A percentile compares a stretch with the other conserved stretches of the same genome.
Evolutionary conservation across 2,113 vertebrate species (phyloP).

Genomic region (Microtus richardsoni): DNA sequence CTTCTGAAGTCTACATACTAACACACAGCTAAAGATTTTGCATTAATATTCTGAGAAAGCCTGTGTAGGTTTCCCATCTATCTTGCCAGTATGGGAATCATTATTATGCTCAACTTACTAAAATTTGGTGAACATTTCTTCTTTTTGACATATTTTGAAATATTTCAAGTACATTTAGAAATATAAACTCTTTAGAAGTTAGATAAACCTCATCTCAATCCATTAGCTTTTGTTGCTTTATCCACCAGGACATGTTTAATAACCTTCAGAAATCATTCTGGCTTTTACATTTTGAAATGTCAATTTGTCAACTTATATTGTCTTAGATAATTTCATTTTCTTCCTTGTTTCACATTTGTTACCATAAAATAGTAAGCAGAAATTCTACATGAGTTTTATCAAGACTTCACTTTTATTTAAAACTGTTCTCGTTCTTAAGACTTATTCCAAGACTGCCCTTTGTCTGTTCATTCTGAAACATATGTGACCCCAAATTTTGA

Average conservation of each 20-base stretch:
- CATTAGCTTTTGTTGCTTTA: background rate
- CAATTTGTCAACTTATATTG: conserved; percentile 17
- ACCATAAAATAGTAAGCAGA: background rate
- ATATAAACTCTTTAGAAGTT: background rate
- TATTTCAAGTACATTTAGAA: background rate
- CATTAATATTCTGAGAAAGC: background rate
- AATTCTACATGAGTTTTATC: background rate
- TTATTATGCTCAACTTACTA: background rate
- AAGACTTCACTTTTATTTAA: background rate
- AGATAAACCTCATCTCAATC: background rate
- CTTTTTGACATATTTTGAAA: background rate
- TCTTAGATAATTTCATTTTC: background rate
- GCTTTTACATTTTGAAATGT: background rate
- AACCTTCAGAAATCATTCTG: background rate
- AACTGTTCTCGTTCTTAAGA: background rate
- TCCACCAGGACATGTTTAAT: background rate
- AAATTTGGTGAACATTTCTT: background rate
- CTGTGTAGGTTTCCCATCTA: background rate
- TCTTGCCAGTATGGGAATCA: background rate
- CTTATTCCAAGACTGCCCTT: background rate
- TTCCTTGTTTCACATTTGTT: background rate
- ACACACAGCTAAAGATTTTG: background rate
- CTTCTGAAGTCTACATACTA: background rate
- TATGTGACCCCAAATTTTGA: background rate
- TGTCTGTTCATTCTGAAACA: background rate